Evolutionary conservation across 2,797 vertebrate species (phyloP), one percentile per base, ranked within the genome.

Genomic region (Pitangus sulphuratus): DNA sequence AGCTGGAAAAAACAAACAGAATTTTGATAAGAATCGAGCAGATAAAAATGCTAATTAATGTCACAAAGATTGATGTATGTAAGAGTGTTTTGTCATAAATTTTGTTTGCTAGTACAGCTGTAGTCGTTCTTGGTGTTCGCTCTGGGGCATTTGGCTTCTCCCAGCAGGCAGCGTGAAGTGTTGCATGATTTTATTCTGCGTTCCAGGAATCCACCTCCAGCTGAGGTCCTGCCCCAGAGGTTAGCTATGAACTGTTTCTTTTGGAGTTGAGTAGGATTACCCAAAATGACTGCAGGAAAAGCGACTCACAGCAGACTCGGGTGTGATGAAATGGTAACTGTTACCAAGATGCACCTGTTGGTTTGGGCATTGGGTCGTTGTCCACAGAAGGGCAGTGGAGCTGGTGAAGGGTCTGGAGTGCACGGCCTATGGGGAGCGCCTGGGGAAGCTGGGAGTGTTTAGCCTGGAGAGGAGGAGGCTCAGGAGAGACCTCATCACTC

Each of bases 1-100:
- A 91, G 16, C 37, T 42, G 91, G 84, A 62, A 97, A 94, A 60
- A 90, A 79, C 22, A 97, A 96, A 56, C 75, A 87, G 47, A 42
- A 50, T 25, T 65, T 9, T 48, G 74, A 17, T 37, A 87, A 93
- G 84, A 84, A 42, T 1, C 18, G 11, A 2, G 12, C 0, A 0
- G 8, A 5, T 31, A 45, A 50, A 33, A 66, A 10, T 2, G 31
- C 21, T 78, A 1, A 5, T 7, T 70, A 54, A 9, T 4, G 3
- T 42, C 25, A 39, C 0, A 3, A 66, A 71, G 15, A 40, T 3
- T 30, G 44, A 68, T 56, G 19, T 68, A 4, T 31, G 8, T 44
- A 7, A 3, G n/a, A 12, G 5, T 26, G 20, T n/a, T 54, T 6
- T 79, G 48, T 68, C 8, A 84, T 72, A 70, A 84, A 70, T 30